These are phyloP conservation scores for Hyposmocoma kahamanoa DNA, from an alignment of 1,140 invertebrate genomes.

Conservation along the genomic window DNA sequence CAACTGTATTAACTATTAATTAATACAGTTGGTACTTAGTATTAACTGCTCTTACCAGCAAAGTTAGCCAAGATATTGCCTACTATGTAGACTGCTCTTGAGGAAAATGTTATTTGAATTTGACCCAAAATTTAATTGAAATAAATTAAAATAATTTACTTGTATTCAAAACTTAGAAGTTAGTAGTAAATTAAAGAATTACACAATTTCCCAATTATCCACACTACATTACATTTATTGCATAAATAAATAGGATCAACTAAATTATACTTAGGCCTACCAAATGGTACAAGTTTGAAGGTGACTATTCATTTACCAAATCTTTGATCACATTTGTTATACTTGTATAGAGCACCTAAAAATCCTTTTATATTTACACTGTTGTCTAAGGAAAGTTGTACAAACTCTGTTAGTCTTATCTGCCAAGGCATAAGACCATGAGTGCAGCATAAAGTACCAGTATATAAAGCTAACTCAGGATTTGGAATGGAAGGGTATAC, in stretches of 20 bases:
- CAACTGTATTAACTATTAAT: no score
- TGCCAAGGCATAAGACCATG: slow-evolving; percentile 82
- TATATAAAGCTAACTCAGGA: slow-evolving; percentile 79
- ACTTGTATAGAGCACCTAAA: slow-evolving; percentile 74
- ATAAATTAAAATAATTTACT: no score
- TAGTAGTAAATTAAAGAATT: neutral
- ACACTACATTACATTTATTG: no score
- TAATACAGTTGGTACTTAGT: no score
- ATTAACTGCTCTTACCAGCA: no score
- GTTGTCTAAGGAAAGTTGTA: slow-evolving; percentile 74
- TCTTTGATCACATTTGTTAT: slow-evolving; percentile 79
- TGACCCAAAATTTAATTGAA: no score
- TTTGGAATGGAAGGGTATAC: slow-evolving; percentile 75
- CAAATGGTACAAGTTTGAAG: slow-evolving; percentile 6
- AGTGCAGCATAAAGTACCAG: slow-evolving; percentile 74
- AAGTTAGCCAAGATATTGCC: no score
- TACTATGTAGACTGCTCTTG: no score
- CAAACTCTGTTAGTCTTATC: slow-evolving; percentile 80
- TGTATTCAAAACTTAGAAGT: no score
- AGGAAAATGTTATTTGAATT: no score
- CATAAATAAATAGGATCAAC: no score
- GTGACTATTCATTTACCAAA: slow-evolving; percentile 76
- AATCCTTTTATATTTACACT: slow-evolving; percentile 74
- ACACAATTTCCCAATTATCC: neutral
- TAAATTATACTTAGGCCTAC: slow-evolving; percentile 31